Percentiles rank a stretch among this genome's conserved stretches.
These are phyloP conservation scores for Pseudomyrmex cubaensis DNA, from an alignment of 1,140 invertebrate genomes.

Conservation along the genomic window DNA sequence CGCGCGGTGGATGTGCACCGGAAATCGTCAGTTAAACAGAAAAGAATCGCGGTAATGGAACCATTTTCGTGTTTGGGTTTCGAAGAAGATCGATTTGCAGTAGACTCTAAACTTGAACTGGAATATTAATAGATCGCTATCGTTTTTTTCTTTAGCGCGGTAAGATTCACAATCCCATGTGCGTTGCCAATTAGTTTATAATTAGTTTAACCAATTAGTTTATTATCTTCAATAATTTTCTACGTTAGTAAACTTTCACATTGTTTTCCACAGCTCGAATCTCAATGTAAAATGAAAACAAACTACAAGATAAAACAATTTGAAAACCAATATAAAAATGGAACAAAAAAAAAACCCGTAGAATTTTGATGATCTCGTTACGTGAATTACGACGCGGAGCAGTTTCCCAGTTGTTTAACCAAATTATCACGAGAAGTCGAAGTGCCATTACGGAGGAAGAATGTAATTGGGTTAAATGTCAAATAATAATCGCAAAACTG, in stretches of 20 bases:
- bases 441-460: conserved; percentile 7
- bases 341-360: neutral
- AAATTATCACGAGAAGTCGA: conserved; percentile 13
- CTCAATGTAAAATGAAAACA: too few relatives aligned
- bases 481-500: conserved; percentile 61
- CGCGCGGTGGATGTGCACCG: conserved; percentile 48
- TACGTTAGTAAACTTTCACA: neutral
- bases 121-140: neutral
- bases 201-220: too few relatives aligned
- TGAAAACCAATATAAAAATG: neutral
- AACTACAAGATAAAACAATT: too few relatives aligned
- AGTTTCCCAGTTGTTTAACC: conserved; percentile 27
- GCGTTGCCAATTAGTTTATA: too few relatives aligned
- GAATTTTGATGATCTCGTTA: too few relatives aligned
- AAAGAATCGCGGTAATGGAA: conserved; percentile 48
- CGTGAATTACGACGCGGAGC: neutral
- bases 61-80: conserved; percentile 16
- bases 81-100: neutral
- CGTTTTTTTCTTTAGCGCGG: too few relatives aligned
- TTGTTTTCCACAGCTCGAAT: neutral
- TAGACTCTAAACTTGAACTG: neutral
- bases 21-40: conserved; percentile 40
- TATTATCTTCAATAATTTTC: too few relatives aligned
- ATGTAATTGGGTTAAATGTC: conserved; percentile 67
- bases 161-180: too few relatives aligned